These are phyloP conservation scores for Leucophenga montana DNA, from an alignment of 2,888 invertebrate species.

Conservation along the genomic window DNA sequence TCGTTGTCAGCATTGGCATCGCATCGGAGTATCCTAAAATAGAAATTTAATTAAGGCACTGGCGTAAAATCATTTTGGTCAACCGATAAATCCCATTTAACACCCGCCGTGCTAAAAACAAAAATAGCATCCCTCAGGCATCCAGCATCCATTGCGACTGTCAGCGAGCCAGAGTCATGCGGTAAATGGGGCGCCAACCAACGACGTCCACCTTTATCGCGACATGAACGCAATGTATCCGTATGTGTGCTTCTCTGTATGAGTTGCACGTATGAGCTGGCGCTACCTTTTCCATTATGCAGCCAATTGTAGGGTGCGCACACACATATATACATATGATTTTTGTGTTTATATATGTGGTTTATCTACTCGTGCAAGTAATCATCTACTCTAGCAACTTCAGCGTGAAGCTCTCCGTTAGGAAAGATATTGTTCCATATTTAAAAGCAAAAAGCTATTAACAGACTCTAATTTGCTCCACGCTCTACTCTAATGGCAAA, in stretches of 20 bases:
- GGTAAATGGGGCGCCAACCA: neutral
- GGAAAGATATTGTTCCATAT: constrained; percentile 33
- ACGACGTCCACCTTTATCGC: too few relatives aligned
- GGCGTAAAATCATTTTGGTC: constrained; percentile 58
- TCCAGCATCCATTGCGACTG: neutral
- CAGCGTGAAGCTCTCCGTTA: neutral
- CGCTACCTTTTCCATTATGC: neutral
- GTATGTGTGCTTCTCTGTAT: neutral
- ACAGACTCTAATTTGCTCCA: constrained; percentile 31
- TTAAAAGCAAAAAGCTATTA: constrained; percentile 42
- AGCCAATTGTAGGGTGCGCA: neutral
- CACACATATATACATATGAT: constrained; percentile 14
- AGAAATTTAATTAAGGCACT: constrained; percentile 61
- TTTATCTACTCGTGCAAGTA: constrained; percentile 16
- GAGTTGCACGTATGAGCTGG: neutral
- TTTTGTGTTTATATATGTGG: constrained; percentile 16
- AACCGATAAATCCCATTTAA: constrained; percentile 60
- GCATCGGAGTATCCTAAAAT: constrained; percentile 53
- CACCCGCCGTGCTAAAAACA: constrained; percentile 53
- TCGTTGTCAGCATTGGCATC: constrained; percentile 55
- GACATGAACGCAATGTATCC: neutral
- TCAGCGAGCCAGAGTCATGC: neutral
- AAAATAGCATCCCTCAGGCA: constrained; percentile 54
- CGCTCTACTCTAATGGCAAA: neutral
- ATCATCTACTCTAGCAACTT: constrained; percentile 33